A percentile compares a stretch with the other conserved stretches of the same genome.
Evolutionary conservation across 2,888 invertebrate species (phyloP).

Genomic region (Drosophila recens): DNA sequence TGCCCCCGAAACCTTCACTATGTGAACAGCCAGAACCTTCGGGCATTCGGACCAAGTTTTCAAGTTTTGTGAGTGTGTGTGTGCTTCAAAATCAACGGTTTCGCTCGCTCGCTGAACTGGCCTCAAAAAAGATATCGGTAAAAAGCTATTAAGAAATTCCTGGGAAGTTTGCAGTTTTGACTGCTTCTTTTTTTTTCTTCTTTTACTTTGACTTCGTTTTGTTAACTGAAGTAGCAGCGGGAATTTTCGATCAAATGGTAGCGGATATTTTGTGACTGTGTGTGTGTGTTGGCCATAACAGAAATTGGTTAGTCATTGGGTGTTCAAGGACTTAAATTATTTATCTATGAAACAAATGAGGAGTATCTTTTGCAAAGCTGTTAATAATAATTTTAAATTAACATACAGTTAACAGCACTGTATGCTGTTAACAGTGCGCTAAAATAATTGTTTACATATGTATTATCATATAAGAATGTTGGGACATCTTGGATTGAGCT

Average conservation of each 20-base stretch:
- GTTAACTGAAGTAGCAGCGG: conserved; percentile 31
- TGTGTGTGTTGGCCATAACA: conserved; percentile 17
- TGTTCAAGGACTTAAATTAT: conserved; percentile 1
- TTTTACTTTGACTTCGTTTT: conserved; percentile 15
- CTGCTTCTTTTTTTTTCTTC: conserved; percentile 28
- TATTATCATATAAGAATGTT: too few relatives aligned
- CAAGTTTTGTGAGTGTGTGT: conserved; percentile 8
- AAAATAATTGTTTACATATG: not conserved
- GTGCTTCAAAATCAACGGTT: conserved; percentile 74
- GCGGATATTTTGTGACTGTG: conserved; percentile 45
- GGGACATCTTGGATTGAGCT: too few relatives aligned
- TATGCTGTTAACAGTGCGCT: not conserved
- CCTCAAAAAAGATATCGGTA: conserved; percentile 73
- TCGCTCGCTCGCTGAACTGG: conserved; percentile 39
- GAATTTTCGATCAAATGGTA: conserved; percentile 50
- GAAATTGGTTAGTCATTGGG: conserved; percentile 16
- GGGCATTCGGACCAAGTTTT: conserved; percentile 16
- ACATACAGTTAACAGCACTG: not conserved
- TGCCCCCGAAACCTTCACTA: not conserved
- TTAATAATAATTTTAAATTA: not conserved
- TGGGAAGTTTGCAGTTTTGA: conserved; percentile 75
- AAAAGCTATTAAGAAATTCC: conserved; percentile 81
- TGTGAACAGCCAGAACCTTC: conserved; percentile 19
- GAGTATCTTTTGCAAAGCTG: not conserved
- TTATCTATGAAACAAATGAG: not conserved